A percentile compares a stretch with the other conserved stretches of the same genome.
These are phyloP conservation scores for Chirona hameri DNA, from an alignment of 2,888 invertebrate genomes.

Conservation along the genomic window DNA sequence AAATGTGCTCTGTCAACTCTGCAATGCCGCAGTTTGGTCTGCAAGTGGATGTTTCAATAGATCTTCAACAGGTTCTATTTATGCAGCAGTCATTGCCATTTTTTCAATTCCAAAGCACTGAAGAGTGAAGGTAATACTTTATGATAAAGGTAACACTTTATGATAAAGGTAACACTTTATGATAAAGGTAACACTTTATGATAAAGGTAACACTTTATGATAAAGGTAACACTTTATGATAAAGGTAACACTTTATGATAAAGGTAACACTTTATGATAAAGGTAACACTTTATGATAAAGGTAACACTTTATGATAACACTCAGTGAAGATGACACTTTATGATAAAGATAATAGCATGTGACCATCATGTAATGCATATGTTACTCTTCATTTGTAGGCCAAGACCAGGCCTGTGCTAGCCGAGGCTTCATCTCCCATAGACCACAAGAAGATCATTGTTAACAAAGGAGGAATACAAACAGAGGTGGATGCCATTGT, in stretches of 20 bases:
- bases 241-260: not conserved
- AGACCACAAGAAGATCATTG: not conserved
- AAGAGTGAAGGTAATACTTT: not conserved
- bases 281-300: not conserved
- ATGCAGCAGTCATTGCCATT: no score
- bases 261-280: not conserved
- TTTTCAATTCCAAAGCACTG: not conserved
- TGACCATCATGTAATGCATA: no score
- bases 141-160: not conserved
- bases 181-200: not conserved
- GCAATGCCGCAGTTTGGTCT: no score
- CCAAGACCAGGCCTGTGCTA: not conserved
- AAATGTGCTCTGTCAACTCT: no score
- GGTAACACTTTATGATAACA: not conserved
- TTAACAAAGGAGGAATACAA: not conserved
- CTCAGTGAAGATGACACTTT: not conserved
- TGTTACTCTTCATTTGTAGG: not conserved
- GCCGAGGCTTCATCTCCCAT: not conserved
- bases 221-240: not conserved
- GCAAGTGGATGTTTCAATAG: no score
- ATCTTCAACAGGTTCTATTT: no score
- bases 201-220: not conserved
- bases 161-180: not conserved
- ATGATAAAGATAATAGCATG: not conserved
- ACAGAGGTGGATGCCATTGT: conserved; percentile 5